Conservation (phyloP, 2,113 vertebrate species). For the Dromaius novaehollandiae region DNA sequence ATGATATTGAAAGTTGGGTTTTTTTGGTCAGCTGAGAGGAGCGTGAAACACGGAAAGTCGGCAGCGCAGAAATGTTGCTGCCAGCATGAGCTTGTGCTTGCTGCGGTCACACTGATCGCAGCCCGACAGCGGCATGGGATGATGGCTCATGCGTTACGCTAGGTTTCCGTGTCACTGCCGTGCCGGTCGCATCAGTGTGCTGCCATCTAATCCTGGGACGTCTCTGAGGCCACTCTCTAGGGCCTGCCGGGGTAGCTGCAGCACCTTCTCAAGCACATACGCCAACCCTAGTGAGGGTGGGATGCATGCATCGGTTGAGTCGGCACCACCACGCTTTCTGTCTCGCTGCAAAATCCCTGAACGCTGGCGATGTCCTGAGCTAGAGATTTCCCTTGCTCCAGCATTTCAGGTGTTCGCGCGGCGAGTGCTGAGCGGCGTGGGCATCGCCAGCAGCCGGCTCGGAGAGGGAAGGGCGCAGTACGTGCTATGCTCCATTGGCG, state of each 20-base stretch:
- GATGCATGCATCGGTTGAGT: not conserved
- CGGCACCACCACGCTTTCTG: not conserved
- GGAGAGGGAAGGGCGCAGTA: not conserved
- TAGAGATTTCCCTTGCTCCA: not conserved
- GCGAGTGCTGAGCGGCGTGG: not conserved
- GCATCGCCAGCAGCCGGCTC: not conserved
- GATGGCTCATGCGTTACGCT: not conserved
- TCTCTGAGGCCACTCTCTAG: not conserved
- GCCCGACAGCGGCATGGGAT: rapidly evolving
- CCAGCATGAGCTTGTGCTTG: rapidly evolving
- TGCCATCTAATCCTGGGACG: not conserved
- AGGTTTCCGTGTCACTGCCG: not conserved
- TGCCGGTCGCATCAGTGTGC: not conserved
- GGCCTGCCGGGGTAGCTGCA: not conserved
- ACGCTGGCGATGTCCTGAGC: not conserved
- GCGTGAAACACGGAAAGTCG: rapidly evolving
- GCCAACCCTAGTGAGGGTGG: not conserved
- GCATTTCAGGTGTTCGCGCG: not conserved
- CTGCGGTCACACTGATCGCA: not conserved
- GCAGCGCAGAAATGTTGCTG: not conserved
- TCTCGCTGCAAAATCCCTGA: not conserved
- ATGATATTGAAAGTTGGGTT: not conserved
- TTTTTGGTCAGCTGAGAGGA: not conserved
- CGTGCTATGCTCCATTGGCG: not conserved
- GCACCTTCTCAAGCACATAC: not conserved